These are phyloP conservation scores for Actinia tenebrosa DNA, from an alignment of 64 coral and sea anemone genomes.

Conservation along the genomic window DNA sequence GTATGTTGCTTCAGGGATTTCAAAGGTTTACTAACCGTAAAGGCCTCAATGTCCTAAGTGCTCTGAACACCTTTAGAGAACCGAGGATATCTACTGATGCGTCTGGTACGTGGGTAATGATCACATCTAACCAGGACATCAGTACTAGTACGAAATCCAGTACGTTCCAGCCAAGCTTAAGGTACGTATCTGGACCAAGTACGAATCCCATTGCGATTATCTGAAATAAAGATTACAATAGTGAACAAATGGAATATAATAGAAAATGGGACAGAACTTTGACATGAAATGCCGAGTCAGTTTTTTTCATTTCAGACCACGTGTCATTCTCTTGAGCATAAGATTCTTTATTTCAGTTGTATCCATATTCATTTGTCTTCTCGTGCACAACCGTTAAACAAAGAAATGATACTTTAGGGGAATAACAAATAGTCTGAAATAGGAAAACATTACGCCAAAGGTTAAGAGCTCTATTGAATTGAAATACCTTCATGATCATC, in stretches of 20 bases:
- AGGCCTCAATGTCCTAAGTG: conserved; percentile 81
- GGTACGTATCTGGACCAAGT: conserved; percentile 58
- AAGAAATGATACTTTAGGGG: too few species aligned
- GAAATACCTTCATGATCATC: conserved; percentile 86
- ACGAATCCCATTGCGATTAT: conserved; percentile 73
- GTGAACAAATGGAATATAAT: background rate
- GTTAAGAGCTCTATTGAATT: background rate
- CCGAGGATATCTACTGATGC: conserved; percentile 69
- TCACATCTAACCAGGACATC: conserved; percentile 83
- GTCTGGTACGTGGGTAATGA: conserved; percentile 52
- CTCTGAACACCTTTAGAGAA: conserved; percentile 77
- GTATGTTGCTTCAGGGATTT: too few species aligned
- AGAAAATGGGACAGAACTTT: background rate
- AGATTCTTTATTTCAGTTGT: too few species aligned
- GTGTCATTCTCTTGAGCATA: too few species aligned
- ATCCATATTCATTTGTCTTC: too few species aligned
- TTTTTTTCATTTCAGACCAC: too few species aligned
- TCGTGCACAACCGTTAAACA: too few species aligned
- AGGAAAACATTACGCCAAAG: too few species aligned
- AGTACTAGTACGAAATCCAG: conserved; percentile 71
- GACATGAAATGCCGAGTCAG: too few species aligned
- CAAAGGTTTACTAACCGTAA: conserved; percentile 48
- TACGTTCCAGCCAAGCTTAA: conserved; percentile 87
- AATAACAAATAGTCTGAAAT: too few species aligned
- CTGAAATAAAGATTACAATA: conserved; percentile 17